These are phyloP conservation scores for Oegoconia quadripuncta DNA, from an alignment of 2,888 invertebrate genomes.

Conservation along the genomic window DNA sequence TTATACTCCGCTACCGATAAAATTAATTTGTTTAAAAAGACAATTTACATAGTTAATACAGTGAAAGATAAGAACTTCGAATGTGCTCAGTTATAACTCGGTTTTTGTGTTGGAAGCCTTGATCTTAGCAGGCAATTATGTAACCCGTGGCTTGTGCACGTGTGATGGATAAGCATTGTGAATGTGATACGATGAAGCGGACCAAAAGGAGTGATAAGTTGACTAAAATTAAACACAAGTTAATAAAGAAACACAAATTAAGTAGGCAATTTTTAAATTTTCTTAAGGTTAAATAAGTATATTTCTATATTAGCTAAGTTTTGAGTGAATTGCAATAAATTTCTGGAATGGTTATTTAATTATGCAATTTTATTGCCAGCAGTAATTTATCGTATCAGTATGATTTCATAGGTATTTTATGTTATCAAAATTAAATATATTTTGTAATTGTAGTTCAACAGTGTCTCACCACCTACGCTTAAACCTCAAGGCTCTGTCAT, in stretches of 20 bases:
- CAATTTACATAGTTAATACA: background rate
- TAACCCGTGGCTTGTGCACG: slow-evolving; percentile 13
- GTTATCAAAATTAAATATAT: no score
- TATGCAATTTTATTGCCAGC: no score
- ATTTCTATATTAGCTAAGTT: no score
- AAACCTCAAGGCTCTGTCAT: slow-evolving; percentile 16
- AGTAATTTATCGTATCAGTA: no score
- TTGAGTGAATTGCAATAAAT: no score
- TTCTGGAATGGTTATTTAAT: no score
- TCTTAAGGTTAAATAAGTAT: no score
- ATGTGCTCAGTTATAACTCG: slow-evolving; percentile 2
- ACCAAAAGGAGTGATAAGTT: slow-evolving; percentile 60
- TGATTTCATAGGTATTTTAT: slow-evolving; percentile 7
- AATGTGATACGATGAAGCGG: slow-evolving; percentile 48
- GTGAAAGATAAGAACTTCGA: background rate
- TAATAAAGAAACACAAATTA: slow-evolving; percentile 63
- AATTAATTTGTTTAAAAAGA: background rate
- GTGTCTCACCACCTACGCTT: slow-evolving; percentile 19
- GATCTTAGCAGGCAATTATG: slow-evolving; percentile 8
- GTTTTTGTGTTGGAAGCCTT: slow-evolving; percentile 10
- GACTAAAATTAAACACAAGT: slow-evolving; percentile 62
- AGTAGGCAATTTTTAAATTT: no score
- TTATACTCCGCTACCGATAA: slow-evolving; percentile 9
- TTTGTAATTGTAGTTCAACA: no score
- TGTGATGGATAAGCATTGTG: slow-evolving; percentile 46